Conservation (phyloP, 1,140 invertebrate species). For the Leptopilina clavipes region DNA sequence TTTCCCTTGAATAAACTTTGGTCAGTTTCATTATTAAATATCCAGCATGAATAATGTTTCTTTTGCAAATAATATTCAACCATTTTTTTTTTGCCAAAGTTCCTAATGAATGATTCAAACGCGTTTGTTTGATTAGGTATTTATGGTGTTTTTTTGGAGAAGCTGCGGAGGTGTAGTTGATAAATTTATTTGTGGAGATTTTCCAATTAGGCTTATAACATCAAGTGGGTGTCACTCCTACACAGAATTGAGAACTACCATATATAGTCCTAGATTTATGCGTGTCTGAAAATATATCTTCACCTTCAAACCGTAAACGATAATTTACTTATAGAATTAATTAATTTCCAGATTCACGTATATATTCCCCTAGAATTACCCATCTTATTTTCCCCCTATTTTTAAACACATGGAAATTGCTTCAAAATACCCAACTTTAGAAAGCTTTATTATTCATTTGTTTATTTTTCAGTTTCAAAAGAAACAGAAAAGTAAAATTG, state of each 20-base stretch:
- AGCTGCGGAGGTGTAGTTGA: constrained; percentile 3
- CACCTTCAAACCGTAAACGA: neutral
- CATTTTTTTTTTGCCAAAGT: no score
- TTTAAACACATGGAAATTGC: no score
- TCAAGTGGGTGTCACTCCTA: constrained; percentile 13
- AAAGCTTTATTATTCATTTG: constrained; percentile 10
- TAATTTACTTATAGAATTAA: constrained; percentile 5
- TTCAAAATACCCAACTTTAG: no score
- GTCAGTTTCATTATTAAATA: no score
- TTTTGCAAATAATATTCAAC: no score
- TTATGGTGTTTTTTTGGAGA: neutral
- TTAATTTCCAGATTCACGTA: neutral
- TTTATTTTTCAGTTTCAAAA: no score
- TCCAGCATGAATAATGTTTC: no score
- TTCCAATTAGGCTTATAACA: constrained; percentile 34
- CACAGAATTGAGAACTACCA: constrained; percentile 4
- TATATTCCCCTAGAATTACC: no score
- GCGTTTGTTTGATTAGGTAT: neutral
- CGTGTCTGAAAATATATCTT: neutral
- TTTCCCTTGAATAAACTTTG: no score
- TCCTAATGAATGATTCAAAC: no score
- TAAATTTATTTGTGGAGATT: neutral
- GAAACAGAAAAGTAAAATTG: no score
- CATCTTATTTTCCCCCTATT: no score
- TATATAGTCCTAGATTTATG: constrained; percentile 13